Base-by-base conservation (phyloP, 2,888 invertebrate species). In the Thymelicus sylvestris region DNA sequence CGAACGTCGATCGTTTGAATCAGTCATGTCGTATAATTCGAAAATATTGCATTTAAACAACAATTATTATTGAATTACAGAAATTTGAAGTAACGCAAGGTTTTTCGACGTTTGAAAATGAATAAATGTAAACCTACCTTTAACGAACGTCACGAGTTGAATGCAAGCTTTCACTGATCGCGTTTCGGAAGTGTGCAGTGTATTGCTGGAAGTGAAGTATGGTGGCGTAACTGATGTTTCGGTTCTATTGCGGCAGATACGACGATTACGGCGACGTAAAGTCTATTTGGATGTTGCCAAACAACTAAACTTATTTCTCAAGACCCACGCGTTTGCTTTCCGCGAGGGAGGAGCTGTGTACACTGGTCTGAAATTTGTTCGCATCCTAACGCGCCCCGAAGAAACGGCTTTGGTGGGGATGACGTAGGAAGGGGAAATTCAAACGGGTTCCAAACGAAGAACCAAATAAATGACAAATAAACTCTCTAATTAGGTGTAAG, bases 91-190 rank as follows among this genome's bases (percentile, higher is more conserved):
- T 15, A 15, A 38, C 38, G n/a, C 31, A 5, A 15, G 12, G 12
- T n/a, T 4, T 50, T 15, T 48, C 15, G 19, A 61, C 5, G 39
- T 61, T 67, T 13, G 12, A 61, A 62, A 62, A 50, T 62, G 55
- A 67, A 67, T 62, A 15, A 55, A 67, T n/a, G 13, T 7, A 50
- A 61, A 50, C n/a, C 8, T 74, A 74, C 74, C 74, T 74, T 74
- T 69, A 67, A 44, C 44, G 66, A 50, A 66, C 61, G 62, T 41
- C 48, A 52, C 59, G 50, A 61, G 50, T 7, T 50, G 67, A 67
- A 52, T 55, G 44, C 74, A 69, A 69, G 69, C 74, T 74, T 73
- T 73, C 74, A 72, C 74, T 65, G 67, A 61, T 44, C 67, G 66
- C 60, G 60, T 67, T 55, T 50, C 68, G 68, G 68, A 68, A 68